Conservation (phyloP, 2,888 invertebrate species). For the Hoplodrina blanda region DNA sequence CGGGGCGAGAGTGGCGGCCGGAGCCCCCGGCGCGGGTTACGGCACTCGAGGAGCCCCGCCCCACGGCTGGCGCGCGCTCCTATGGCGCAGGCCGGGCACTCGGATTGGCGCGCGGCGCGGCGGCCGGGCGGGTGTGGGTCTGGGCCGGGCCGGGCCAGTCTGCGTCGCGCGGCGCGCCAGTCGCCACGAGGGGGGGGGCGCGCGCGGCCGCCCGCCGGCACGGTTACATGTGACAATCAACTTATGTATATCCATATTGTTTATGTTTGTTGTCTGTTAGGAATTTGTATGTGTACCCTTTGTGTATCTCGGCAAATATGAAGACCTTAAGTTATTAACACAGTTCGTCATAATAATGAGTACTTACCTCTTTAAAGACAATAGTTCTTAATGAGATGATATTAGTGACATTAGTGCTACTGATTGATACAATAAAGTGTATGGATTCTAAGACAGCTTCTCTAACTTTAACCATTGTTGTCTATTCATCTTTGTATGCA, state of each 20-base stretch:
- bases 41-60: constrained; percentile 77
- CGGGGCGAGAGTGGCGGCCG: constrained; percentile 88
- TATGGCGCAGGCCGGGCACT: constrained; percentile 59
- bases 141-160: constrained; percentile 66
- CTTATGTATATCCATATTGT: constrained; percentile 62
- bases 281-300: constrained; percentile 53
- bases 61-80: constrained; percentile 62
- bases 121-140: constrained; percentile 65
- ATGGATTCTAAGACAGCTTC: constrained; percentile 1
- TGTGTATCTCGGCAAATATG: constrained; percentile 48
- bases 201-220: constrained; percentile 57
- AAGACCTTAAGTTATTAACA: constrained; percentile 22
- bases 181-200: constrained; percentile 70
- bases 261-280: constrained; percentile 60
- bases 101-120: constrained; percentile 56
- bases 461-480: background rate
- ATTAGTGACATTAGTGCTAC: constrained; percentile 40
- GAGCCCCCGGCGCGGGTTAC: constrained; percentile 82
- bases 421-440: constrained; percentile 9
- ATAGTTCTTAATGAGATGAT: constrained; percentile 14
- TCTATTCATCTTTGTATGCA: background rate
- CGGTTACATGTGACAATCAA: constrained; percentile 62
- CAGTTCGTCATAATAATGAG: constrained; percentile 2
- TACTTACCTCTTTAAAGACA: constrained; percentile 12
- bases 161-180: constrained; percentile 66